Conservation (phyloP, 2,888 invertebrate genomes). For the Melieria omissa region DNA sequence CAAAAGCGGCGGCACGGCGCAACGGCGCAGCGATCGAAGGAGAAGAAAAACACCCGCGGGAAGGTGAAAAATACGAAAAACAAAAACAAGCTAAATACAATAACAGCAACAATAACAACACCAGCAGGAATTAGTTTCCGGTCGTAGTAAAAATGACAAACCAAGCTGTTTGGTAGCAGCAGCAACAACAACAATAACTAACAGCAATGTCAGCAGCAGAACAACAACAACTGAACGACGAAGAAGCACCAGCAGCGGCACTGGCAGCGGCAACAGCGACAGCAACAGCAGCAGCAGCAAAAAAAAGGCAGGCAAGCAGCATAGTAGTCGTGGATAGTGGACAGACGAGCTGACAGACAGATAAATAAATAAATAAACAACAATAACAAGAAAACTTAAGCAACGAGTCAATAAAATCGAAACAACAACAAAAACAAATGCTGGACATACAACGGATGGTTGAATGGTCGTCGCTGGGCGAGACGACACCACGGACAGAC, state of each 20-base stretch:
- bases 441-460: not conserved
- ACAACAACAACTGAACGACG: constrained; percentile 22
- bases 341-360: constrained; percentile 20
- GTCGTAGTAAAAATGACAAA: constrained; percentile 41
- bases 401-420: constrained; percentile 30
- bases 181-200: constrained; percentile 28
- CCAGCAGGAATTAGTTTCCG: constrained; percentile 46
- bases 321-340: constrained; percentile 15
- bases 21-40: constrained; percentile 26
- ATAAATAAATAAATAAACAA: constrained; percentile 28
- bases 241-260: constrained; percentile 27
- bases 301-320: constrained; percentile 15
- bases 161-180: constrained; percentile 6
- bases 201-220: constrained; percentile 27
- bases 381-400: constrained; percentile 1
- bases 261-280: constrained; percentile 20
- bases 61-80: constrained; percentile 18
- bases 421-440: constrained; percentile 2
- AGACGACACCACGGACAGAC: not conserved
- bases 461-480: too few relatives aligned
- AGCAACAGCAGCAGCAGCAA: constrained; percentile 26
- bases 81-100: constrained; percentile 26
- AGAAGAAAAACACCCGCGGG: constrained; percentile 17
- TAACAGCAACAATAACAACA: constrained; percentile 41
- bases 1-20: not conserved